A percentile compares a stretch with the other conserved stretches of the same genome.
phyloP scores from a whole-genome alignment of 2,888 invertebrate genomes.

The Mimachlamys varia region DNA sequence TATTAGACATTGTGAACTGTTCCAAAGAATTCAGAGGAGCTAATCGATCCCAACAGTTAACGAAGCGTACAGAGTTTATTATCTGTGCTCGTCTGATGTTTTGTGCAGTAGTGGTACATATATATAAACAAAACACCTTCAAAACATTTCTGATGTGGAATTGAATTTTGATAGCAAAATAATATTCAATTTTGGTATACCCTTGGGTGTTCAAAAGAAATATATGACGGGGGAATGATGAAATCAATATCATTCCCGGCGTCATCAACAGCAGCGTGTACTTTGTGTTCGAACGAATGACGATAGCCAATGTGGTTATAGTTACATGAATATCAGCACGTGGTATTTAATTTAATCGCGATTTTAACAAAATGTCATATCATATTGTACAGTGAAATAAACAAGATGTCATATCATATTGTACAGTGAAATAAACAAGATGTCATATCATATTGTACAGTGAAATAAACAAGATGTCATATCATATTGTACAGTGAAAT shows the following conservation, averaged over 20 bases:
- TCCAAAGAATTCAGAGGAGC: background rate
- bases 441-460: too few relatives aligned
- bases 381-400: too few relatives aligned
- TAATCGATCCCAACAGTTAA: background rate
- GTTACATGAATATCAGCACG: too few relatives aligned
- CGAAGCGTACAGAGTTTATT: background rate
- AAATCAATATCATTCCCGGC: background rate
- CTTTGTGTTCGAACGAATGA: background rate
- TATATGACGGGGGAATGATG: background rate
- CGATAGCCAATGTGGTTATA: too few relatives aligned
- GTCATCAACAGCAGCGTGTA: background rate
- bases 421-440: too few relatives aligned
- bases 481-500: too few relatives aligned
- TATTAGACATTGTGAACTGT: conserved; percentile 10
- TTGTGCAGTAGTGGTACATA: background rate
- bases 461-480: too few relatives aligned
- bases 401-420: too few relatives aligned
- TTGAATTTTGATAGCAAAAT: background rate
- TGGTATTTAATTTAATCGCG: background rate
- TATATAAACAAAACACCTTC: background rate
- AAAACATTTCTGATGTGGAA: background rate
- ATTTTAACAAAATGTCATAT: too few relatives aligned
- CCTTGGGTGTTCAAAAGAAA: background rate
- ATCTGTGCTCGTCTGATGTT: background rate
- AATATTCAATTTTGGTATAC: background rate